Evolutionary conservation across 2,888 invertebrate genomes (phyloP).

Genomic region (Leucozona laternaria): DNA sequence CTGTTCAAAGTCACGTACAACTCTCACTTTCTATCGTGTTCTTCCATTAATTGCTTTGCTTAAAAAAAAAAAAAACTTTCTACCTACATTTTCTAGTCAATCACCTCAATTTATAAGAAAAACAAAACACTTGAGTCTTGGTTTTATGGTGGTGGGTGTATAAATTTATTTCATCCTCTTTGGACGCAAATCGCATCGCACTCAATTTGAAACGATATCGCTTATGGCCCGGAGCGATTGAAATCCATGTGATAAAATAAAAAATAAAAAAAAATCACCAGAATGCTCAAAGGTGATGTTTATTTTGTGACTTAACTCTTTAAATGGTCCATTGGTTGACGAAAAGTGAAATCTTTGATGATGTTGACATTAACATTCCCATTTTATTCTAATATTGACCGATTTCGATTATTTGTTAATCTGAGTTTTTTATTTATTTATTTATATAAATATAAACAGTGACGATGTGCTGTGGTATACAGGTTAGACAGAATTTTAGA

Average conservation of each 20-base stretch:
- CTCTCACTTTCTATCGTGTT: slow-evolving; percentile 67
- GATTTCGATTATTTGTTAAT: not conserved
- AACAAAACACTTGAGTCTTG: not conserved
- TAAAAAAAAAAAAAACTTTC: slow-evolving; percentile 53
- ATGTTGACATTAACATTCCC: not conserved
- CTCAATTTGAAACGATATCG: not conserved
- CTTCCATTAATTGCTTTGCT: slow-evolving; percentile 33
- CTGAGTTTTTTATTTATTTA: not conserved
- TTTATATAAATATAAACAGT: too few species aligned
- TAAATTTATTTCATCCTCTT: not conserved
- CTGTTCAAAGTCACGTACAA: slow-evolving; percentile 48
- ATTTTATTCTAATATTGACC: not conserved
- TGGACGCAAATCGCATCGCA: not conserved
- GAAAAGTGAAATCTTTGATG: not conserved
- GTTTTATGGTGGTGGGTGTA: too few species aligned
- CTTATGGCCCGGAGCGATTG: not conserved
- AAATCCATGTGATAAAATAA: not conserved
- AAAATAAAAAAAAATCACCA: not conserved
- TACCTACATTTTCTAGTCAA: slow-evolving; percentile 66
- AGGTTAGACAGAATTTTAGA: too few species aligned
- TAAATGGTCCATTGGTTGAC: slow-evolving; percentile 1
- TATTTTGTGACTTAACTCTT: not conserved
- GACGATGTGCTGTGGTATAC: too few species aligned
- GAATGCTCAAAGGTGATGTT: not conserved
- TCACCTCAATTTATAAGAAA: slow-evolving; percentile 56